Base-by-base conservation (phyloP, 2,113 vertebrate species). In the Notarius quadriscutis region DNA sequence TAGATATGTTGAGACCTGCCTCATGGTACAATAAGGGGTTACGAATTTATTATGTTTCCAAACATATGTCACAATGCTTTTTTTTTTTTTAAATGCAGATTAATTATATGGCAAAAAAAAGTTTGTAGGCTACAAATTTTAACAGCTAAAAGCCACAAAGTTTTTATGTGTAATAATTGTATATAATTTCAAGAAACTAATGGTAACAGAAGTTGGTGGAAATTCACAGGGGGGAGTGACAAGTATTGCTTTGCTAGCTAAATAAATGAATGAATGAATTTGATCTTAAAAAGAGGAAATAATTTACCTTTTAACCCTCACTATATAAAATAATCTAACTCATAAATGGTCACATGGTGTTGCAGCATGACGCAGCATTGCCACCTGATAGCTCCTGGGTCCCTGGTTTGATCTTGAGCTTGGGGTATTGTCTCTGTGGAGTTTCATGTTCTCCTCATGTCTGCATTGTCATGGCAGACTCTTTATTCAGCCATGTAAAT, bases 401-500 rank as follows among this genome's bases (percentile, higher is more conserved):
- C 15, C 34, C 7, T 41, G 71, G 18, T 72, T 41, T 41, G 7
- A 48, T 41, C 20, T 18, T 72, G 71, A 48, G 34, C 17, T 20
- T 3, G 34, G 17, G 15, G 71, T 20, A 20, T 48, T 48, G 18
- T 4, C 71, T 72, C 67, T 7, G 14, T 14, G 67, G 27, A 30
- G n/a, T 30, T 69, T 30, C 27, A 69, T 12, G 27, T 34, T 71
- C 15, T 71, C 0, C 1, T 15, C 67, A 71, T 71, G 27, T 34
- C 67, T 71, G 30, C 15, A 30, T 34, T 71, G 14, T 41, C 41
- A 34, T 34, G 34, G 34, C 34, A 34, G 86, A 30, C 41, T 69
- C 53, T 90, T 88, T 91, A 88, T 91, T 90, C 4, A 85, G 81
- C 67, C 89, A 91, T 69, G 53, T 89, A 88, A 87, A 87, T 85